Evolutionary conservation across 2,797 vertebrate species (phyloP).

Genomic region (Cyclopterus lumpus): DNA sequence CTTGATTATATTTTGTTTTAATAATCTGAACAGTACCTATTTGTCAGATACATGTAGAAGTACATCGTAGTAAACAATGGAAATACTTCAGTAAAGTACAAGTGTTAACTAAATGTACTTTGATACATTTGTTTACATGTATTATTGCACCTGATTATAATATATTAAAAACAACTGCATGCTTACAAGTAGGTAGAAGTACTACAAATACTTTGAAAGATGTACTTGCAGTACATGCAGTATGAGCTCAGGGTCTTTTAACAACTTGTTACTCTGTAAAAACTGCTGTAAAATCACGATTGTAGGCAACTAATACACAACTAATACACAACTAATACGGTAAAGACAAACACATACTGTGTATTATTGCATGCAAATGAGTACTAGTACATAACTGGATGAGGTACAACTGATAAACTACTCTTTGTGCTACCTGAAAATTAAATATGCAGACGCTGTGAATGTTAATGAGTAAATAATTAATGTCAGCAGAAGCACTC

Average conservation of each 20-base stretch:
- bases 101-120: neutral
- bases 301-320: neutral
- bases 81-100: neutral
- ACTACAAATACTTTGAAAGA: neutral
- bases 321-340: neutral
- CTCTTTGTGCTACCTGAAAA: neutral
- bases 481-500: constrained; percentile 35
- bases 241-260: neutral
- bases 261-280: too few species aligned
- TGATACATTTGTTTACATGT: too few species aligned
- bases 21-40: neutral
- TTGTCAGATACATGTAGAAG: neutral
- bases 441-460: neutral
- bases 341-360: neutral
- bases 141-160: too few species aligned
- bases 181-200: too few species aligned
- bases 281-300: neutral
- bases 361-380: neutral
- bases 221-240: neutral
- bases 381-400: neutral
- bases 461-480: constrained; percentile 49
- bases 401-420: neutral
- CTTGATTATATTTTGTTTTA: neutral
- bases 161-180: too few species aligned
- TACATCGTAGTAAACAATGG: neutral